These are phyloP conservation scores for Cygnus atratus DNA, from an alignment of 2,113 vertebrate genomes.

Conservation along the genomic window DNA sequence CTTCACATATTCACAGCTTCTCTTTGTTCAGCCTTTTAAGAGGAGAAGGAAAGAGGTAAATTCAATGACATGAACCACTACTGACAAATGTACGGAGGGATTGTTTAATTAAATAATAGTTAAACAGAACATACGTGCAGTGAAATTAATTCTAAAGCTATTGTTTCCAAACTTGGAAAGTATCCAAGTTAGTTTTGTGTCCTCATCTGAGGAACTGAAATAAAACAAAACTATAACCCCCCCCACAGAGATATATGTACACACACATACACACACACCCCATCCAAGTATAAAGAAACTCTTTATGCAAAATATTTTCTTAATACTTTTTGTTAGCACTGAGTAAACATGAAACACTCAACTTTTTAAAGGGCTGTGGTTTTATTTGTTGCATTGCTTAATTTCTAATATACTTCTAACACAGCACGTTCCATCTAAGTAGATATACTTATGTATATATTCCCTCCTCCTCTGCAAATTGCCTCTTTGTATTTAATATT, in stretches of 20 bases:
- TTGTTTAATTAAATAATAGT: background rate
- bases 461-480: background rate
- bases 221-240: background rate
- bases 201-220: background rate
- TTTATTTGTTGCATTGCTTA: background rate
- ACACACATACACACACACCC: fast-evolving
- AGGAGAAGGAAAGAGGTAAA: background rate
- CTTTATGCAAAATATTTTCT: background rate
- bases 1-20: background rate
- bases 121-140: background rate
- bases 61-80: background rate
- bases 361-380: background rate
- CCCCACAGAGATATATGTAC: too few relatives aligned
- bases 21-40: background rate
- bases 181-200: background rate
- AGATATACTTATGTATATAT: background rate
- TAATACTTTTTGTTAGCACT: background rate
- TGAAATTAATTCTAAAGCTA: background rate
- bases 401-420: background rate
- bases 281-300: background rate
- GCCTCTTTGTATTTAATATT: background rate
- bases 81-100: background rate
- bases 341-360: background rate
- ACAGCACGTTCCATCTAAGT: background rate
- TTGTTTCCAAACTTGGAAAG: background rate